Base-by-base conservation (phyloP, 30 jellyfish, hydroid and myxozoan genomes). In the Cassiopea andromeda region DNA sequence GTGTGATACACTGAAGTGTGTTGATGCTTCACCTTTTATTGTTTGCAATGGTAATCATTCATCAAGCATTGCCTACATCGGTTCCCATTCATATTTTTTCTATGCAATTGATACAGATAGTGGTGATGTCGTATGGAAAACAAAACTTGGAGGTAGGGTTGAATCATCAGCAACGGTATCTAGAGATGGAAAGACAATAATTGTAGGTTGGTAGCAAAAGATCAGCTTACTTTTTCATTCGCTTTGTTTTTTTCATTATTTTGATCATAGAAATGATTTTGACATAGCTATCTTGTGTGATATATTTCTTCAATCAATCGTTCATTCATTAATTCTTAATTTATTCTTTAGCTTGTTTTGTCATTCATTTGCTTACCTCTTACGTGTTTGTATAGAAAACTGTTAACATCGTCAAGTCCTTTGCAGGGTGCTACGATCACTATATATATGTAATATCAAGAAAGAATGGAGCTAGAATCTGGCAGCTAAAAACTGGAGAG, bases 21-120 rank as follows among this genome's bases (percentile, higher is more conserved):
- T 96, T 14, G 99, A 96, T 88, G 99, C 98, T 1, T 87, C 98
- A 13, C 99, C 99, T 4, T 82, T 96, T 12, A 78, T 91, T 68
- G 97, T 85, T 54, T 88, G 84, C 72, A 79, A 79, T 76, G 90
- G 85, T 48, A 69, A 60, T 38, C 89, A 91, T 66, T 16, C 85
- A 2, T 46, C 90, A 38, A 57, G 92, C 17, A 71, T 75, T 58
- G 97, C 88, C 47, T 92, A 81, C 90, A 92, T 96, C 71, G 99
- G 99, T 2, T 96, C 98, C 0, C 99, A 96, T 83, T 83, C 98
- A 4, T 93, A 87, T 73, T 27, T 13, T 1, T 88, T 96, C 73
- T 45, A 57, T 43, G 92, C 97, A 38, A 79, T 95, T 47, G 61
- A 75, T 60, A 58, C 78, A 1, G 69, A 44, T 60, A 57, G 48